phyloP scores from a whole-genome alignment of 2,797 vertebrate genomes.

The Danio aesculapii region DNA sequence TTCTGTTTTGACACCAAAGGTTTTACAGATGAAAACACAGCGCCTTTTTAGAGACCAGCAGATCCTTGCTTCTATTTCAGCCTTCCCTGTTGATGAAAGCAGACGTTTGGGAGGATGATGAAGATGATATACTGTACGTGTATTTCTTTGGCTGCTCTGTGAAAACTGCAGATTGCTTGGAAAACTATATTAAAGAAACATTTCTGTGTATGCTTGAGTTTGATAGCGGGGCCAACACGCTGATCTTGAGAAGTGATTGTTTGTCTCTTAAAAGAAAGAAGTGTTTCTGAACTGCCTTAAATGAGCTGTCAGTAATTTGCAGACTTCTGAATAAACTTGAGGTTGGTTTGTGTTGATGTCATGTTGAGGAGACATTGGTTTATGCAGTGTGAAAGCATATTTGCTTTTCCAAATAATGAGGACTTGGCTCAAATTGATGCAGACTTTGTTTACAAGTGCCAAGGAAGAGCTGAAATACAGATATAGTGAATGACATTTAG shows the following conservation, averaged over 20 bases:
- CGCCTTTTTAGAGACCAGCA: slow-evolving; percentile 47
- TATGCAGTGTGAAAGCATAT: no score
- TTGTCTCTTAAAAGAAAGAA: no score
- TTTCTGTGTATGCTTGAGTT: not conserved
- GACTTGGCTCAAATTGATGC: no score
- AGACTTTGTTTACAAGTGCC: no score
- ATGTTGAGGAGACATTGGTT: no score
- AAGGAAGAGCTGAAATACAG: no score
- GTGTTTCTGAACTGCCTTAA: no score
- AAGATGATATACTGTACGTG: slow-evolving; percentile 2
- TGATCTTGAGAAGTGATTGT: not conserved
- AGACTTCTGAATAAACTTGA: no score
- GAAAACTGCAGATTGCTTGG: slow-evolving; percentile 2
- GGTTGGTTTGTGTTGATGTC: no score
- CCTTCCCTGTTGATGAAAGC: slow-evolving; percentile 46
- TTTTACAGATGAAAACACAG: slow-evolving; percentile 47
- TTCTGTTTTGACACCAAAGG: slow-evolving; percentile 53
- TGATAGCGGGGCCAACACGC: not conserved
- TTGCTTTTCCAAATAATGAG: no score
- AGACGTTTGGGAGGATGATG: slow-evolving; percentile 36
- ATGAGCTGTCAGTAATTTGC: no score
- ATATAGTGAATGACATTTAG: no score
- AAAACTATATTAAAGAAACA: not conserved
- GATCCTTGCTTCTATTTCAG: slow-evolving; percentile 55
- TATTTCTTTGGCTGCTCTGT: not conserved